phyloP scores from a whole-genome alignment of 2,888 invertebrate genomes.

The Exephanes ischioxanthus region DNA sequence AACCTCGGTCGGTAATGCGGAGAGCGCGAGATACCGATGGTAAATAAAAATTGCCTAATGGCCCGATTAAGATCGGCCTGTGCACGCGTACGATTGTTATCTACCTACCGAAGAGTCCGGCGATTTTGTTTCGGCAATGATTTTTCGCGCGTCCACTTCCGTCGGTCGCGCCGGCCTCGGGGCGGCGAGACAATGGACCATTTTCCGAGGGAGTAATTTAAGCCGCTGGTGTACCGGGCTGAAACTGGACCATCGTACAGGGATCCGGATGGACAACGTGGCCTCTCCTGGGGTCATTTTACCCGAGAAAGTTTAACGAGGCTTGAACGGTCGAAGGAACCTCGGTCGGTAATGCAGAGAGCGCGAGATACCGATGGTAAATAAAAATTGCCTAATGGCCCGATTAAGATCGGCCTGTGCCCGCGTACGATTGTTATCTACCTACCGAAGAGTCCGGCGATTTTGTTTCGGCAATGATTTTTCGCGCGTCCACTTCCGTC shows the following conservation, averaged over 20 bases:
- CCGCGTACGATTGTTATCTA: too few relatives aligned
- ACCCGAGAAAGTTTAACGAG: constrained; percentile 11
- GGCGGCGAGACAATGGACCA: constrained; percentile 40
- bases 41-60: too few relatives aligned
- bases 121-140: background rate
- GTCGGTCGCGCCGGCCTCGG: background rate
- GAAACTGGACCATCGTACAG: constrained; percentile 64
- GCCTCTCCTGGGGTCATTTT: too few relatives aligned
- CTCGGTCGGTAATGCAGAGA: too few relatives aligned
- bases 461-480: background rate
- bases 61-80: too few relatives aligned
- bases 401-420: too few relatives aligned
- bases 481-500: background rate
- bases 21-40: too few relatives aligned
- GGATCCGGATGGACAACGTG: constrained; percentile 59
- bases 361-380: too few relatives aligned
- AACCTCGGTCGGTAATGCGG: too few relatives aligned
- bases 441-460: background rate
- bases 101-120: background rate
- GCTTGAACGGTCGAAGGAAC: too few relatives aligned
- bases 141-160: background rate
- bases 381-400: too few relatives aligned
- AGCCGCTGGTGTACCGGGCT: constrained; percentile 56
- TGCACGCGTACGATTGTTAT: too few relatives aligned
- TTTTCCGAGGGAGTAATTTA: constrained; percentile 60